These are phyloP conservation scores for Cherax quadricarinatus DNA, from an alignment of 1,140 invertebrate genomes.

Conservation along the genomic window DNA sequence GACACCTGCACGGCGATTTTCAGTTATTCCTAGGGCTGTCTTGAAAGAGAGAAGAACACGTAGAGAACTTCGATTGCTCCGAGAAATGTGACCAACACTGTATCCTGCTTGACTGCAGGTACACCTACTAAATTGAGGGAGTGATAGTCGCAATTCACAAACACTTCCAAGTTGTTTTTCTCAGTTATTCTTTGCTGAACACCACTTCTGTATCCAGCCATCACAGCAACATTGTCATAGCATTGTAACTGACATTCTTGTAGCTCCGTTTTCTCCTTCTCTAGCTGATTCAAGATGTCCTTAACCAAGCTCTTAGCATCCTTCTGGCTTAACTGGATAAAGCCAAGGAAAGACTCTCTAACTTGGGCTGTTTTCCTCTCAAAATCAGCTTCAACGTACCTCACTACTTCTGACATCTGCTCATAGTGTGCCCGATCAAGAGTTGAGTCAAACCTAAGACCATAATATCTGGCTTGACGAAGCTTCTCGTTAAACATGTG, in stretches of 20 bases:
- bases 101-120: background rate
- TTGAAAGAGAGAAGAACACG: no score
- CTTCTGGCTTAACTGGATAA: conserved; percentile 12
- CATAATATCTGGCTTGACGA: conserved; percentile 13
- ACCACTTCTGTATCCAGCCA: conserved; percentile 22
- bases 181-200: conserved; percentile 16
- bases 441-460: conserved; percentile 9
- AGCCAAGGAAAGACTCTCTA: conserved; percentile 6
- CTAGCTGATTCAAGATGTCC: no score
- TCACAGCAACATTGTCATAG: conserved; percentile 17
- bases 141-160: conserved; percentile 1
- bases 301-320: background rate
- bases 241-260: conserved; percentile 20
- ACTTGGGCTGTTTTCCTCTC: background rate
- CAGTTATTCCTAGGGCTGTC: no score
- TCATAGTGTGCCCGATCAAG: background rate
- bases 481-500: background rate
- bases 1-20: no score
- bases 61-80: background rate
- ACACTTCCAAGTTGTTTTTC: background rate
- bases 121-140: background rate
- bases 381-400: conserved; percentile 27
- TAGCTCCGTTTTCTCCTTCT: conserved; percentile 11
- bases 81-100: background rate
- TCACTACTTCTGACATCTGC: conserved; percentile 20